Conservation (phyloP, 2,113 vertebrate genomes). For the Pseudonaja textilis region DNA sequence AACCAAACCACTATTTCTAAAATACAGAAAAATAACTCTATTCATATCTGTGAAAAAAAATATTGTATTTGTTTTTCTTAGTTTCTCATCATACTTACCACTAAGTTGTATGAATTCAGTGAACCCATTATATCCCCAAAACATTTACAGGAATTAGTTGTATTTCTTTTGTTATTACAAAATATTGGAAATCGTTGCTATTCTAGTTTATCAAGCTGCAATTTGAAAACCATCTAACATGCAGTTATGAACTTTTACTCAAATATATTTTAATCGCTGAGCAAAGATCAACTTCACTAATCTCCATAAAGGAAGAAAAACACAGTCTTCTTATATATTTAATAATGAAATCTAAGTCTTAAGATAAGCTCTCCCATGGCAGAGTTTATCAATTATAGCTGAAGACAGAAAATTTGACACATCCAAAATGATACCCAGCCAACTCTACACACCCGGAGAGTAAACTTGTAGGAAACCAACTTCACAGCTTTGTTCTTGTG, state of each 20-base stretch:
- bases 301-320: background rate
- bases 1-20: background rate
- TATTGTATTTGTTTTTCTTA: background rate
- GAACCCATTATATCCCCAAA: background rate
- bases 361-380: background rate
- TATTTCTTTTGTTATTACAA: background rate
- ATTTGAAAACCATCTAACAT: background rate
- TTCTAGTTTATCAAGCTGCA: background rate
- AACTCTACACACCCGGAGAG: background rate
- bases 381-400: background rate
- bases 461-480: slow-evolving; percentile 26
- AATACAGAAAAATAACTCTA: background rate
- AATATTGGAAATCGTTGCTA: background rate
- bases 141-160: background rate
- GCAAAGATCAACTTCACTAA: background rate
- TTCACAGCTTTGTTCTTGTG: slow-evolving; percentile 40
- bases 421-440: slow-evolving; percentile 9
- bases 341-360: background rate
- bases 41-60: background rate
- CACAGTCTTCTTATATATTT: background rate
- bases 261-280: background rate
- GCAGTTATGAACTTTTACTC: background rate
- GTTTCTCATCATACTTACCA: background rate
- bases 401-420: slow-evolving; percentile 11
- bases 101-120: background rate